Percentiles rank a stretch among this genome's conserved stretches.
Evolutionary conservation across 53 echinoderm and acorn worm species (phyloP).

Genomic region (Arbacia lixula): DNA sequence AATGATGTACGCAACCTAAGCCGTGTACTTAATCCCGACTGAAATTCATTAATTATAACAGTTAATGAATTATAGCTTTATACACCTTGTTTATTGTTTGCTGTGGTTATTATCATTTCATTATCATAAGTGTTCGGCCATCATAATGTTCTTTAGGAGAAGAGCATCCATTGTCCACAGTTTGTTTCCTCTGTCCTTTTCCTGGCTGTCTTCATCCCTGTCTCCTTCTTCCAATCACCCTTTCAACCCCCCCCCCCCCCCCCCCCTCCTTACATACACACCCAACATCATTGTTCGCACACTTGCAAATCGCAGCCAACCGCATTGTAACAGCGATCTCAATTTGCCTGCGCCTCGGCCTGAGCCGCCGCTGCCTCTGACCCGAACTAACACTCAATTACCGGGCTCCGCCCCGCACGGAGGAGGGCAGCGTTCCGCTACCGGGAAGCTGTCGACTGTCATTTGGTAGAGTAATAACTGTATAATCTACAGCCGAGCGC

Average conservation of each 20-base stretch:
- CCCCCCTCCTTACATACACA: not conserved
- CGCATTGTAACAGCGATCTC: no score
- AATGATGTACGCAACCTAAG: no score
- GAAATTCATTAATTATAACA: no score
- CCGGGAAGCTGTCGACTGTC: slow-evolving; percentile 26
- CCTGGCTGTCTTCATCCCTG: not conserved
- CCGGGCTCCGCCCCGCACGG: slow-evolving; percentile 24
- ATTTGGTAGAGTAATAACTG: slow-evolving; percentile 4
- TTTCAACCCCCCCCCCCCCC: not conserved
- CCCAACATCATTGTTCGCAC: not conserved
- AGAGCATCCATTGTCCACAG: not conserved
- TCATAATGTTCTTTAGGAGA: no score
- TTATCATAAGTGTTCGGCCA: no score
- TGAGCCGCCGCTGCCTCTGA: slow-evolving; percentile 7
- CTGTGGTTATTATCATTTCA: no score
- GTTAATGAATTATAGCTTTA: no score
- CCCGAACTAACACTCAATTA: slow-evolving; percentile 48
- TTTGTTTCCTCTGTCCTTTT: not conserved
- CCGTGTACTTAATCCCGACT: no score
- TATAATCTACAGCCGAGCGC: not conserved
- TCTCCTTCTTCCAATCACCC: not conserved
- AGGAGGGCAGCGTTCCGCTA: not conserved
- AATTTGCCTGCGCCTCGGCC: no score
- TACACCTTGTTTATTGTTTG: no score
- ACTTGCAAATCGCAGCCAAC: not conserved